Evolutionary conservation across 2,797 vertebrate species (phyloP).

Genomic region (Tenualosa thibaudeaui): DNA sequence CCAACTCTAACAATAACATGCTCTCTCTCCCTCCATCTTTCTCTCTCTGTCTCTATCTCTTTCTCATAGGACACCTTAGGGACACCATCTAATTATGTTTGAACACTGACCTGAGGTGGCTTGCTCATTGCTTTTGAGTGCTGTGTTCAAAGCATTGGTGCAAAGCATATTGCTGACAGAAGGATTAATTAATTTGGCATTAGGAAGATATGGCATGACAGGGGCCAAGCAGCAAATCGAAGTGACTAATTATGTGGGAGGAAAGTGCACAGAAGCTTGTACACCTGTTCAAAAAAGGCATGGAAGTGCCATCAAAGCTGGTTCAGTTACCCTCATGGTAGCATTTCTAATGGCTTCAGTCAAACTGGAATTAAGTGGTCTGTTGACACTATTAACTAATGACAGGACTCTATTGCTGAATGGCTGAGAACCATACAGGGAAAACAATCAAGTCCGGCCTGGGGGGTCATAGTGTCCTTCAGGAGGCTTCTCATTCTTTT

Average conservation of each 20-base stretch:
- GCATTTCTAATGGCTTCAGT: neutral
- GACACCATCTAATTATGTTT: neutral
- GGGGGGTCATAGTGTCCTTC: neutral
- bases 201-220: neutral
- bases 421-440: neutral
- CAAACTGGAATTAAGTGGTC: neutral
- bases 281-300: neutral
- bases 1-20: neutral
- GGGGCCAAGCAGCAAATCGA: neutral
- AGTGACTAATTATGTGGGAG: neutral
- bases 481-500: neutral
- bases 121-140: conserved; percentile 8
- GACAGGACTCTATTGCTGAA: neutral
- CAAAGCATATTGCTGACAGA: conserved; percentile 1
- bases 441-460: neutral
- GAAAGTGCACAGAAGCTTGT: neutral
- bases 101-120: conserved; percentile 1
- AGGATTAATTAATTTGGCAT: neutral
- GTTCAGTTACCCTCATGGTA: neutral
- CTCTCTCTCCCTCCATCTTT: neutral
- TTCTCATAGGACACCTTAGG: neutral
- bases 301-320: neutral
- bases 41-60: no score
- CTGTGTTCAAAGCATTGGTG: neutral
- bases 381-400: neutral